Base-by-base conservation (phyloP, 2,888 invertebrate species). In the Euplagia quadripunctaria region DNA sequence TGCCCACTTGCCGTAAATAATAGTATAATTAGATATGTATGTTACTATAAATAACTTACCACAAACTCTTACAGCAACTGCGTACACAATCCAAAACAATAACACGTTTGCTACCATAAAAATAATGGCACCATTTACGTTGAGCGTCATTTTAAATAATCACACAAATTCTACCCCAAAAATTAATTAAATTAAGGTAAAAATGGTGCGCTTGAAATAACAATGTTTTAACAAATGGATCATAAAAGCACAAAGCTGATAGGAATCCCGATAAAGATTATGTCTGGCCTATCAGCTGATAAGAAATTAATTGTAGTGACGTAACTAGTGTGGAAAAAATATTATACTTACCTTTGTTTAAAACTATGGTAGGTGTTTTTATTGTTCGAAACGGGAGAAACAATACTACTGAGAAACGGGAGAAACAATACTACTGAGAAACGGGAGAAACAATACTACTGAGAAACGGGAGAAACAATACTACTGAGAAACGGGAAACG, bases 31-130 rank as follows among this genome's bases (percentile, higher is more conserved):
- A 31, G 31, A 31, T 2, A 31, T 31, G 31, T 31, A 31, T 31
- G 3, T 17, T 52, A 42, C 20, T 0, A 68, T 16, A 41, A 41
- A 9, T 6, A 46, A 91, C 94, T 94, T 73, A 94, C 94, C 94
- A 52, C 90, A 92, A 72, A 84, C 86, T 78, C 80, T 90, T 14
- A 93, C 86, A 11, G 94, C 78, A 4, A 92, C 71, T 3, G 85
- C 89, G 74, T 94, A 94, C 17, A 94, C 83, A 11, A 90, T 49
- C 89, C 89, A 92, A 78, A 94, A 92, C 3, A 94, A 68, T 0
- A 88, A 67, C 63, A 94, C 85, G 71, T 93, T 93, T 0, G 92
- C 3, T 0, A 83, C 68, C 88, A 94, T 87, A 80, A 94, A 93
- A 42, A 91, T 64, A 6, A 94, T 71, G 49, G 91, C 84, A 9